Percentiles rank a stretch among this genome's conserved stretches.
These are phyloP conservation scores for Etheostoma perlongum DNA, from an alignment of 2,797 vertebrate genomes.

Conservation along the genomic window DNA sequence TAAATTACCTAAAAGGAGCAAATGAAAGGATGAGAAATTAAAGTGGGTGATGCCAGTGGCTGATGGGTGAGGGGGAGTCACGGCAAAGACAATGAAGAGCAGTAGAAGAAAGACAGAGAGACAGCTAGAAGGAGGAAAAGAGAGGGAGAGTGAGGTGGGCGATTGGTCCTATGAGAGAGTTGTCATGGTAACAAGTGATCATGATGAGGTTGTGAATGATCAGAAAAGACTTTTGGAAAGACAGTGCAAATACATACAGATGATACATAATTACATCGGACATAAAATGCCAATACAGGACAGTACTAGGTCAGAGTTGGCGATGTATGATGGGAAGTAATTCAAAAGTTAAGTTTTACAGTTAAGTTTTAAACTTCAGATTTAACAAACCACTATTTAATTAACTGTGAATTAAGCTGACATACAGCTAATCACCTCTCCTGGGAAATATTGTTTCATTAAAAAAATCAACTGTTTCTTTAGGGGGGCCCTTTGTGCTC, in stretches of 20 bases:
- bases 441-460: slow-evolving; percentile 21
- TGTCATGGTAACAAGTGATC: slow-evolving; percentile 86
- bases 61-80: slow-evolving; percentile 70
- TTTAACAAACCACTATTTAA: slow-evolving; percentile 13
- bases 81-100: slow-evolving; percentile 66
- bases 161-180: slow-evolving; percentile 79
- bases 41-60: slow-evolving; percentile 47
- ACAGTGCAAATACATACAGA: slow-evolving; percentile 62
- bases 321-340: not conserved
- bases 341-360: slow-evolving; percentile 17
- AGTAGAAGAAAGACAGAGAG: slow-evolving; percentile 57
- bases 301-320: not conserved
- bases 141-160: slow-evolving; percentile 77
- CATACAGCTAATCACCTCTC: slow-evolving; percentile 19
- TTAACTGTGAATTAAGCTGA: slow-evolving; percentile 19
- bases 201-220: slow-evolving; percentile 75
- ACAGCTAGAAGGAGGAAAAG: slow-evolving; percentile 52
- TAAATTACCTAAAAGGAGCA: slow-evolving; percentile 17
- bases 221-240: slow-evolving; percentile 71
- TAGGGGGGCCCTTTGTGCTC: slow-evolving; percentile 21
- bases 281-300: slow-evolving; percentile 8
- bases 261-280: slow-evolving; percentile 38
- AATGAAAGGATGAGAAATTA: slow-evolving; percentile 38
- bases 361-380: slow-evolving; percentile 23
- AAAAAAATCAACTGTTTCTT: slow-evolving; percentile 27